These are phyloP conservation scores for Caenorhabditis elegans DNA, from an alignment of 1,140 invertebrate genomes.

Conservation along the genomic window DNA sequence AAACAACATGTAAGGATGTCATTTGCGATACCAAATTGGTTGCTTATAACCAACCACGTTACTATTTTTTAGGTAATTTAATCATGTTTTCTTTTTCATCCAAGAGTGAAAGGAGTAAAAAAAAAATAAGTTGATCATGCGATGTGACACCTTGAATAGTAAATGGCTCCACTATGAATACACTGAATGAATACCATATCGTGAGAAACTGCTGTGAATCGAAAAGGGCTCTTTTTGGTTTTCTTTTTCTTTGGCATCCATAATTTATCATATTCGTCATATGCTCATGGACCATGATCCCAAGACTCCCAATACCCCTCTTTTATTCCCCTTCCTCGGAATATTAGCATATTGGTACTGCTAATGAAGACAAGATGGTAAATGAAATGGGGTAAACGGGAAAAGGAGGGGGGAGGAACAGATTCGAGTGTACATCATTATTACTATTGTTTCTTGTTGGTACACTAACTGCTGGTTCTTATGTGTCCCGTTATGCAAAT, in stretches of 20 bases:
- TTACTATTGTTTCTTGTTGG: slow-evolving; percentile 20
- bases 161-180: not conserved
- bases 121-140: not conserved
- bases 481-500: slow-evolving; percentile 27
- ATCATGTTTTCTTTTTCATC: not conserved
- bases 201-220: not conserved
- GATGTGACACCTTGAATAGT: not conserved
- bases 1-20: not conserved
- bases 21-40: not conserved
- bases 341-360: slow-evolving; percentile 17
- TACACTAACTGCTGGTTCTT: not conserved
- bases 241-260: not conserved
- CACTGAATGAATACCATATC: not conserved
- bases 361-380: slow-evolving; percentile 9
- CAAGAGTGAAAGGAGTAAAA: not conserved
- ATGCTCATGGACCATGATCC: not conserved
- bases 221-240: not conserved
- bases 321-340: not conserved
- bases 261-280: not conserved
- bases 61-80: not conserved
- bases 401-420: not conserved
- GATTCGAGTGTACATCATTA: slow-evolving; percentile 22
- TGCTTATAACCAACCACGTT: not conserved
- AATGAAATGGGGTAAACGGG: not conserved
- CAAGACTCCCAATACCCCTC: not conserved